Base-by-base conservation (phyloP, 2,113 vertebrate species). In the Amia ocellicauda region DNA sequence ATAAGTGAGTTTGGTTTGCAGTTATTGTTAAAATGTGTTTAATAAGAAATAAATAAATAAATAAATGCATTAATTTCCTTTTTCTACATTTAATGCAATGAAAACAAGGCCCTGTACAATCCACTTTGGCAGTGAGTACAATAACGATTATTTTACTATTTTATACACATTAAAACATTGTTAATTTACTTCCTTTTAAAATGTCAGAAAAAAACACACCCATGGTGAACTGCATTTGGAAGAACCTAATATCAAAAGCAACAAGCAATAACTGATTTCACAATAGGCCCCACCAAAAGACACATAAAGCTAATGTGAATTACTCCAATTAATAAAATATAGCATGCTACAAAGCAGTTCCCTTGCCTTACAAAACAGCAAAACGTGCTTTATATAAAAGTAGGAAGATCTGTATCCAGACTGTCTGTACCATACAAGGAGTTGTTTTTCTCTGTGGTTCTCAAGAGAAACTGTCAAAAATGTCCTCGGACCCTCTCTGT, bases 61-160 rank as follows among this genome's bases (percentile, higher is more conserved):
- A 83, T 80, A 73, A 81, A 86, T 86, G 86, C 87, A 85, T 82
- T 80, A 85, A 82, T 80, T 62, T 68, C 55, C 55, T 75, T 86
- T 90, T 86, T 93, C 92, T 94, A 96, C 90, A 96, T 92, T 91
- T 93, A 96, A 89, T 93, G 93, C 93, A 93, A 94, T 93, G 93
- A 96, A 96, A 96, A 95, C 92, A 94, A 89, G 78, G 93, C 92
- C 91, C 94, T 96, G 95, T 97, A 95, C 94, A 97, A 89, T 96
- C 89, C 92, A 97, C 93, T 90, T 91, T 87, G 79, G 90, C 91
- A 93, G 91, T 90, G 92, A 95, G 91, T 96, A 96, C 92, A 96
- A 96, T 93, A 92, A 88, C 89, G 89, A 91, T 85, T 95, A 94
- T 94, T 89, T 91, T 97, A 97, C 95, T 96, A 89, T 36, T 98